Base-by-base conservation (phyloP, 23 tunicate genomes). In the Oikopleura albicans region DNA sequence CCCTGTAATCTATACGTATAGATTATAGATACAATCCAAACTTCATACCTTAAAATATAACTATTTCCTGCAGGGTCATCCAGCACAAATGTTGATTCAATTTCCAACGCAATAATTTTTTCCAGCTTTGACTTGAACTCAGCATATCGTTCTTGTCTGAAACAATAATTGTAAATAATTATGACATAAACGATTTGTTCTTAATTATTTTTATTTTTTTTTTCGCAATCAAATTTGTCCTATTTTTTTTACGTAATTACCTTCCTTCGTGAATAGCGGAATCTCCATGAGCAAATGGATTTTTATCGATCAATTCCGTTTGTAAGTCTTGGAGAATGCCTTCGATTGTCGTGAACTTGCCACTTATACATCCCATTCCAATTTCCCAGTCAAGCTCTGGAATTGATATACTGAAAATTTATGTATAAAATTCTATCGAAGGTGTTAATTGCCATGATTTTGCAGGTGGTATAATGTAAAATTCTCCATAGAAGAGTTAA, bases 281-380 rank as follows among this genome's bases (percentile, higher is more conserved):
- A 40, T 93, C 98, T 28, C 98, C 98, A 0, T 71, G 39, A 1
- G 87, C 85, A 85, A 93, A 93, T 0, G 98, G 98, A 63, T 93
- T 93, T 56, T 76, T 56, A 35, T 40, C 86, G 4, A 89, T 83
- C 66, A 93, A 56, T 85, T 0, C 66, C 34, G 87, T 83, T 39
- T 84, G 84, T 4, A 93, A 39, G 63, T 93, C 95, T n/a, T 40
- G 63, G 39, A 93, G 75, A 4, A 93, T 66, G 27, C 98, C 98
- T 84, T 93, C 98, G 31, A 93, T 86, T 39, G 98, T 93, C 39
- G 98, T 93, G 85, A 93, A 93, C 84, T 90, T 93, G 34, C 98
- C 98, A 83, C 97, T 92, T 71, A 86, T 85, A 4, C 91, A 86
- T 2, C 85, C 39, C 37, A 87, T 89, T 0, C 87, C 91, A 33